A percentile compares a stretch with the other conserved stretches of the same genome.
Evolutionary conservation across 2,797 vertebrate genomes (phyloP).

Genomic region (Lutjanus argentimaculatus): DNA sequence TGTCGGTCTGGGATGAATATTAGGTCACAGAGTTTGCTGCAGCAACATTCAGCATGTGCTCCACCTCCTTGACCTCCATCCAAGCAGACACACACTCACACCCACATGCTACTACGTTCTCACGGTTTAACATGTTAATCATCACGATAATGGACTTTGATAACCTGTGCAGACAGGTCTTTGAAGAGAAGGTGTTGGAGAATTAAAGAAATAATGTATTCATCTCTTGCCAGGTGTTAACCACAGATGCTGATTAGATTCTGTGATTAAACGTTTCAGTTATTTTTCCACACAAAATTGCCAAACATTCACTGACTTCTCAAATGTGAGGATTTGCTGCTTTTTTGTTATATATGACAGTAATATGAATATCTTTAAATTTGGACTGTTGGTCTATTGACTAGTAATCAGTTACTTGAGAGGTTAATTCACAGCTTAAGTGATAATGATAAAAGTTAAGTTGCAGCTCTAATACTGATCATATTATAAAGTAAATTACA

Average conservation of each 20-base stretch:
- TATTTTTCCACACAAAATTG: background rate
- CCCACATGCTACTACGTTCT: background rate
- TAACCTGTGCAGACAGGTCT: conserved; percentile 20
- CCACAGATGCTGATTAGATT: background rate
- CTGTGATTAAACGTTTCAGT: background rate
- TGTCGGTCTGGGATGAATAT: conserved; percentile 33
- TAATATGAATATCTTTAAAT: too few species aligned
- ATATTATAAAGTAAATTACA: background rate
- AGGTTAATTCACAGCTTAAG: too few species aligned
- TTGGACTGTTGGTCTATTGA: background rate
- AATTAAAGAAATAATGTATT: background rate
- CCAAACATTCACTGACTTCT: background rate
- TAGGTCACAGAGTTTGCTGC: conserved; percentile 33
- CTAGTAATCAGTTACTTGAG: background rate
- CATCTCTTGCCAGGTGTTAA: background rate
- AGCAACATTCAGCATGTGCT: background rate
- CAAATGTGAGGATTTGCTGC: background rate
- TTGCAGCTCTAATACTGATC: too few species aligned
- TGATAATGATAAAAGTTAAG: background rate
- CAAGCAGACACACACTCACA: background rate
- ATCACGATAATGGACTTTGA: conserved; percentile 6
- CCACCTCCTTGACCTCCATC: conserved; percentile 1
- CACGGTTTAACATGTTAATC: background rate
- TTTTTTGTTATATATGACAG: background rate
- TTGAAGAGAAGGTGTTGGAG: background rate